Evolutionary conservation across 64 coral and sea anemone genomes (phyloP).

Genomic region (Montipora capricornis): DNA sequence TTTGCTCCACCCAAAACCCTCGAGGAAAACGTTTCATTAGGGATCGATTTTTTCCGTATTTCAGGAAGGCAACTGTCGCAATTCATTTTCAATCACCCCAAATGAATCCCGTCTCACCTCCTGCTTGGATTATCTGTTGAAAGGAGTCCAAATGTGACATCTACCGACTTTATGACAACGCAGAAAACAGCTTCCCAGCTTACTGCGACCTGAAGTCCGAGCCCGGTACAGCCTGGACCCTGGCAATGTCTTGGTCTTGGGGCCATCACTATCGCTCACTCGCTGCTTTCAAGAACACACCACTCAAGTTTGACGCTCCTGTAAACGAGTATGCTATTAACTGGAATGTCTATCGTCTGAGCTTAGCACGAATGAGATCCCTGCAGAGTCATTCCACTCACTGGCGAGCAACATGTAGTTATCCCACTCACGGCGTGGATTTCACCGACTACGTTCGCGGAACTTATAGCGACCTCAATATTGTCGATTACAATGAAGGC

Average conservation of each 20-base stretch:
- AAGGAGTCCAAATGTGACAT: neutral
- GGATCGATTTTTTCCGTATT: too few species aligned
- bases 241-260: slow-evolving; percentile 14
- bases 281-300: neutral
- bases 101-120: neutral
- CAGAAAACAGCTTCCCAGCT: neutral
- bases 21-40: too few species aligned
- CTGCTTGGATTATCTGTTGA: slow-evolving; percentile 12
- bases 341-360: slow-evolving; percentile 39
- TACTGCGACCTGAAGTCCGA: slow-evolving; percentile 60
- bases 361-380: slow-evolving; percentile 10
- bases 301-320: slow-evolving; percentile 19
- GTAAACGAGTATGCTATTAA: slow-evolving; percentile 35
- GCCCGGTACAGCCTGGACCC: slow-evolving; percentile 44
- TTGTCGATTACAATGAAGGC: neutral
- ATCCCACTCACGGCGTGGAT: slow-evolving; percentile 9
- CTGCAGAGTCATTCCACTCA: slow-evolving; percentile 45
- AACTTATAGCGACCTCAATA: slow-evolving; percentile 39
- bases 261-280: neutral
- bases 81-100: too few species aligned
- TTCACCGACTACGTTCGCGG: slow-evolving; percentile 56
- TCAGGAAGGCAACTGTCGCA: too few species aligned
- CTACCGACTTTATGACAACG: slow-evolving; percentile 49
- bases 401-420: slow-evolving; percentile 60
- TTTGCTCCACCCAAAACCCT: too few species aligned